phyloP scores from a whole-genome alignment of 1,140 invertebrate genomes.

The Procambarus clarkii region DNA sequence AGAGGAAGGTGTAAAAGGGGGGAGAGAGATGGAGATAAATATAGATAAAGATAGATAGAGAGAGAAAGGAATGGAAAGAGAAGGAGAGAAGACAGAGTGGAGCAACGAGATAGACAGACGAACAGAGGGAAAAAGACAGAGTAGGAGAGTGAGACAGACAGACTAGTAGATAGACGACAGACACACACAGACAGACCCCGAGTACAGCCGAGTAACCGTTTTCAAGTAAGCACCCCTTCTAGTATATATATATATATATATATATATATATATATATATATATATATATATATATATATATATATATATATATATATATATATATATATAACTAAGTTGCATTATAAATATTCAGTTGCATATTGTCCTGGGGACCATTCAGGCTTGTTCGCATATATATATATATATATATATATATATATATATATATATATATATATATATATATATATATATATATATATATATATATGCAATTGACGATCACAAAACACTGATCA shows the following conservation, averaged over 20 bases:
- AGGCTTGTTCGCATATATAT: not conserved
- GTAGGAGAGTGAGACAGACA: not conserved
- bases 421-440: slow-evolving; percentile 36
- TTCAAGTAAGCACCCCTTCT: not conserved
- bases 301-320: slow-evolving; percentile 31
- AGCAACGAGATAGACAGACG: slow-evolving; percentile 1
- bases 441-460: slow-evolving; percentile 42
- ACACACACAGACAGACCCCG: not conserved
- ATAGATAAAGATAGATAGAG: no score
- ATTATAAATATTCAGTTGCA: no score
- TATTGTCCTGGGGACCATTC: no score
- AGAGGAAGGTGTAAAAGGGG: no score
- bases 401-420: slow-evolving; percentile 14
- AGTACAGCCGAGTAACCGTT: not conserved
- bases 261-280: slow-evolving; percentile 40
- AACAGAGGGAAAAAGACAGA: no score
- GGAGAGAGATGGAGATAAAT: no score
- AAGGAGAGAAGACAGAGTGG: not conserved
- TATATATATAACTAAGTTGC: no score
- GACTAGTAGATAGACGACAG: not conserved
- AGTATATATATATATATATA: slow-evolving; percentile 33
- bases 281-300: slow-evolving; percentile 43
- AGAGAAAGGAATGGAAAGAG: no score
- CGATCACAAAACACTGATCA: no score
- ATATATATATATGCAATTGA: not conserved